A percentile compares a stretch with the other conserved stretches of the same genome.
Evolutionary conservation across 2,888 invertebrate species (phyloP).

Genomic region (Tipula helvola): DNA sequence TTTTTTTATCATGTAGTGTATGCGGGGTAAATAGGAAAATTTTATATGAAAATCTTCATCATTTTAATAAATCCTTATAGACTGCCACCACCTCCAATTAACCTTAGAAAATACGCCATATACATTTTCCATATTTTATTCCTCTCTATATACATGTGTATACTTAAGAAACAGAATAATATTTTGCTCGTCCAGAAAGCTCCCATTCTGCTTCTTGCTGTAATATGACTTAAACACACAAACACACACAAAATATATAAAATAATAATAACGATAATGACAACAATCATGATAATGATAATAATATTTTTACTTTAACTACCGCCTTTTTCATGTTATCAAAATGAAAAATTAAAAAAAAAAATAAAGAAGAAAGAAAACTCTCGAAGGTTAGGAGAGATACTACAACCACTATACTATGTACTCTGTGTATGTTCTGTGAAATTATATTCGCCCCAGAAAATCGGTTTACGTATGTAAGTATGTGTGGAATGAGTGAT

Average conservation of each 20-base stretch:
- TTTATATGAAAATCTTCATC: not conserved
- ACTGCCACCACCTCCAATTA: not conserved
- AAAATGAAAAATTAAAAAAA: not conserved
- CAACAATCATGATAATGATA: slow-evolving; percentile 4
- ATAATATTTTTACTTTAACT: not conserved
- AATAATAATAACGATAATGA: slow-evolving; percentile 4
- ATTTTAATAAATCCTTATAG: not conserved
- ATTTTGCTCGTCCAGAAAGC: not conserved
- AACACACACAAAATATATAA: not conserved
- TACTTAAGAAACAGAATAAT: not conserved
- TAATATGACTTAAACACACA: not conserved
- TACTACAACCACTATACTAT: not conserved
- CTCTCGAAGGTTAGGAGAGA: not conserved
- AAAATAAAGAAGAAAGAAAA: not conserved
- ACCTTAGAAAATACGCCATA: not conserved
- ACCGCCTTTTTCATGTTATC: not conserved
- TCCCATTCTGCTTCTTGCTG: not conserved
- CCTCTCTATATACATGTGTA: not conserved
- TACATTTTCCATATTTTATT: not conserved
- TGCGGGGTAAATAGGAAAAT: not conserved
- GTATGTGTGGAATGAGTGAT: not conserved
- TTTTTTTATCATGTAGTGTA: not conserved
- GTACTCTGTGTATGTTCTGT: not conserved
- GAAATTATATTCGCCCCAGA: not conserved
- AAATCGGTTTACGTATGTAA: not conserved